These are phyloP conservation scores for Hyla sarda DNA, from an alignment of 2,113 vertebrate genomes.

Conservation along the genomic window DNA sequence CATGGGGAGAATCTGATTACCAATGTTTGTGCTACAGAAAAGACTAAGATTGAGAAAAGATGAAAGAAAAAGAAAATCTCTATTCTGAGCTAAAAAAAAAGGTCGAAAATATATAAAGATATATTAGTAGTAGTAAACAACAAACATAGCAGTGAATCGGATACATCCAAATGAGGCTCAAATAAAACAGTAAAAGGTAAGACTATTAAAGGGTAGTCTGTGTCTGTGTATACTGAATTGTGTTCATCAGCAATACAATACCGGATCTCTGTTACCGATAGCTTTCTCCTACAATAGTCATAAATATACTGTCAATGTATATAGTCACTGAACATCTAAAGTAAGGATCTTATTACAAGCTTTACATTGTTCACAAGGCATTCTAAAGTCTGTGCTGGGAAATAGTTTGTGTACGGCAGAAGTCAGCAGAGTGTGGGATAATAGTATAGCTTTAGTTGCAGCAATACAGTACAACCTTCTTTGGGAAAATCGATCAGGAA, in stretches of 20 bases:
- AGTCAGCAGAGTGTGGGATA: slow-evolving; percentile 6
- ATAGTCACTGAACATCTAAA: background rate
- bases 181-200: background rate
- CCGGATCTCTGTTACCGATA: background rate
- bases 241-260: background rate
- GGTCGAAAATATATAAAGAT: background rate
- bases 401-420: background rate
- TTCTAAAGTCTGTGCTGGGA: background rate
- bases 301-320: background rate
- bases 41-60: background rate
- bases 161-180: too few species aligned
- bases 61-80: background rate
- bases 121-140: background rate
- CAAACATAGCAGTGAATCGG: background rate
- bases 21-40: background rate
- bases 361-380: background rate
- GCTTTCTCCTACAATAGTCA: too few species aligned
- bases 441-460: background rate
- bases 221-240: background rate
- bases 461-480: background rate
- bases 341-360: background rate
- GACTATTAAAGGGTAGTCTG: background rate
- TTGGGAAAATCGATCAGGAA: slow-evolving; percentile 4
- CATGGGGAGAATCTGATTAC: slow-evolving; percentile 10
- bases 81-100: background rate